phyloP scores from a whole-genome alignment of 2,888 invertebrate species.

The Crocallis elinguaria region DNA sequence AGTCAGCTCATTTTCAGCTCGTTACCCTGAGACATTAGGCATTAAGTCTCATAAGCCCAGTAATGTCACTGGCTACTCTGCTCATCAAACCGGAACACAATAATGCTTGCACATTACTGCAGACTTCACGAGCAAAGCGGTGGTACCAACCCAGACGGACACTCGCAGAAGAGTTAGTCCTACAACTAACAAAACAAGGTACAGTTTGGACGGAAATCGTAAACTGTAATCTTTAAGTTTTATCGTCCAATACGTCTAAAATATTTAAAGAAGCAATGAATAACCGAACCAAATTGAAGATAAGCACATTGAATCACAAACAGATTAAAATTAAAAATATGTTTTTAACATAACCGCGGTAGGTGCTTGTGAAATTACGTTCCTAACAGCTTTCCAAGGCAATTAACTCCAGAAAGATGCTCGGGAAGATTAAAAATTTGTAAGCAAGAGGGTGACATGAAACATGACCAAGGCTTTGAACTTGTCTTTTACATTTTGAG shows the following conservation, averaged over 20 bases:
- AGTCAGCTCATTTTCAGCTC: too few relatives aligned
- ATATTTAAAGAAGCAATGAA: background rate
- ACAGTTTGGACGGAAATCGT: too few relatives aligned
- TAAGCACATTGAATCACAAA: slow-evolving; percentile 22
- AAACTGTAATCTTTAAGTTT: too few relatives aligned
- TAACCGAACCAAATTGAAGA: slow-evolving; percentile 11
- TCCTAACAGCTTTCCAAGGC: slow-evolving; percentile 25
- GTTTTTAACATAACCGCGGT: slow-evolving; percentile 14
- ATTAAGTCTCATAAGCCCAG: too few relatives aligned
- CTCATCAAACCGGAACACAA: too few relatives aligned
- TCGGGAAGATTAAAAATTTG: slow-evolving; percentile 29
- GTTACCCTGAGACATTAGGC: too few relatives aligned
- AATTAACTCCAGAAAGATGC: slow-evolving; percentile 29
- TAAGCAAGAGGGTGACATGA: slow-evolving; percentile 24
- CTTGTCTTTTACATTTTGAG: slow-evolving; percentile 3
- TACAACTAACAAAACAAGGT: too few relatives aligned
- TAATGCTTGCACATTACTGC: too few relatives aligned
- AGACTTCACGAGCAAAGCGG: too few relatives aligned
- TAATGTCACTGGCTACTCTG: too few relatives aligned
- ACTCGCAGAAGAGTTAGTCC: too few relatives aligned
- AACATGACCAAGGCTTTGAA: slow-evolving; percentile 14
- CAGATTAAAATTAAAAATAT: slow-evolving; percentile 23
- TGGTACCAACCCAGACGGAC: too few relatives aligned
- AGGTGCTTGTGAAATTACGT: slow-evolving; percentile 16
- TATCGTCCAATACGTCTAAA: background rate